These are phyloP conservation scores for Erythrocercus mccallii DNA, from an alignment of 2,113 vertebrate genomes.

Conservation along the genomic window DNA sequence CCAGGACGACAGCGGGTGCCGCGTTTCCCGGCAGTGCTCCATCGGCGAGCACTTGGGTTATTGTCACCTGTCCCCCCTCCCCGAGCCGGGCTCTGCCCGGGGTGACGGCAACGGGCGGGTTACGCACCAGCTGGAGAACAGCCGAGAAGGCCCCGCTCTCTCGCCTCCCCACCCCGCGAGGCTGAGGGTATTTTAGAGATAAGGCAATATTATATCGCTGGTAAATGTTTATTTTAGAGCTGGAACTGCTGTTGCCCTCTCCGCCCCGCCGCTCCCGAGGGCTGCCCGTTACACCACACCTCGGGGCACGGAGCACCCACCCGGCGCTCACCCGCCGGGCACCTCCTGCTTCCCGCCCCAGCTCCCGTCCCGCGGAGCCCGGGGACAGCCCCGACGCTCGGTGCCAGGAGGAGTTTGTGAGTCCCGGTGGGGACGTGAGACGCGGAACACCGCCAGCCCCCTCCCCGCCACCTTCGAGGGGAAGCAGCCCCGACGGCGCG, in stretches of 20 bases:
- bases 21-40: background rate
- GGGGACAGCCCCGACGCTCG: background rate
- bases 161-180: background rate
- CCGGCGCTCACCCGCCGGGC: background rate
- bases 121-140: background rate
- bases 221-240: background rate
- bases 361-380: background rate
- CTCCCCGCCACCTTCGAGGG: background rate
- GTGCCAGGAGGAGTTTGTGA: background rate
- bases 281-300: background rate
- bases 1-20: background rate
- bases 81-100: background rate
- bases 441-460: background rate
- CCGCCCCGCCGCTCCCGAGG: background rate
- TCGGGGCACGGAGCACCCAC: background rate
- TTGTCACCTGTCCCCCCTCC: background rate
- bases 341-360: background rate
- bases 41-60: fast-evolving
- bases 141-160: background rate
- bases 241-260: background rate
- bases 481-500: background rate
- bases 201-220: background rate
- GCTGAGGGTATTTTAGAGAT: background rate
- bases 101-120: background rate
- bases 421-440: background rate